A percentile compares a stretch with the other conserved stretches of the same genome.
These are phyloP conservation scores for Panagrolaimus sp. DNA, from an alignment of 1,140 invertebrate genomes.

Conservation along the genomic window DNA sequence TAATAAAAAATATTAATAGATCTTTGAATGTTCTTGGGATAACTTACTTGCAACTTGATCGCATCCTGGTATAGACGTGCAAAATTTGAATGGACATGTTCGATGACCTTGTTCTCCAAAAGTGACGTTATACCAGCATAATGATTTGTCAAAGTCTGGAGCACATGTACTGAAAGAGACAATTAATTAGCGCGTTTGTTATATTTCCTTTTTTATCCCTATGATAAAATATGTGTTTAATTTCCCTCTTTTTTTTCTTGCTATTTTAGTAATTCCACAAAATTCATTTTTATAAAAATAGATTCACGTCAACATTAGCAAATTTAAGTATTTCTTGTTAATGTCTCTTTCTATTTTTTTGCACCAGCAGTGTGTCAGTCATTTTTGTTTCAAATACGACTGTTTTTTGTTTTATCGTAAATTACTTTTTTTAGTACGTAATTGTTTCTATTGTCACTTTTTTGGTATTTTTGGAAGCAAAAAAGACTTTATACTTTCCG, in stretches of 20 bases:
- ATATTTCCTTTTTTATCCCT: too few species aligned
- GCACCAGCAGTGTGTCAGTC: background rate
- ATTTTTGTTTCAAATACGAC: background rate
- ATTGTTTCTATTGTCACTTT: background rate
- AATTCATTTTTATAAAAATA: background rate
- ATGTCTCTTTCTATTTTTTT: background rate
- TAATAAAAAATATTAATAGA: conserved; percentile 8
- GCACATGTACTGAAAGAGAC: conserved; percentile 21
- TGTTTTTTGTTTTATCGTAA: background rate
- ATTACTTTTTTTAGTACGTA: conserved; percentile 9
- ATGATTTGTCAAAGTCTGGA: conserved; percentile 42
- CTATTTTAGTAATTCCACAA: background rate
- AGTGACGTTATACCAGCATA: conserved; percentile 49
- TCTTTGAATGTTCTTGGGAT: conserved; percentile 3
- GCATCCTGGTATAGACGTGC: conserved; percentile 50
- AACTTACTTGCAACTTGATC: conserved; percentile 41
- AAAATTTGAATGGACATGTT: conserved; percentile 52
- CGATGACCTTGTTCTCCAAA: conserved; percentile 38
- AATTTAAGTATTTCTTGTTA: background rate
- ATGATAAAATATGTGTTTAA: conserved; percentile 3
- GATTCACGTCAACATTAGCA: background rate
- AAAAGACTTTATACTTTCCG: background rate
- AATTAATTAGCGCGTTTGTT: too few species aligned
- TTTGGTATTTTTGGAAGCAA: background rate
- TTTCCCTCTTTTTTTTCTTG: background rate